phyloP scores from a whole-genome alignment of 2,888 invertebrate species.

The Prosapia bicincta region DNA sequence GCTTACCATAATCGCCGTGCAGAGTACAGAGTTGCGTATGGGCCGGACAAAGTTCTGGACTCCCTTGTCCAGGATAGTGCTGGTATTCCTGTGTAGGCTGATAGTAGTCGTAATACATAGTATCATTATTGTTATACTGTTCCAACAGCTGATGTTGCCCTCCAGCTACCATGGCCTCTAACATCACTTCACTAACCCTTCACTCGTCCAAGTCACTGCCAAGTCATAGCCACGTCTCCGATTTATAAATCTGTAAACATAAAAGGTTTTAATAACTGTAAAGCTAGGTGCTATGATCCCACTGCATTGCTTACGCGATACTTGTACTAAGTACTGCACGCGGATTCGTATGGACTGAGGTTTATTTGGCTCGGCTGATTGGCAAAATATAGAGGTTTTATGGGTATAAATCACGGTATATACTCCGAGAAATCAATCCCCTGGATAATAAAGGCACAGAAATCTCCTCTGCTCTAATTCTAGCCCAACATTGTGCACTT shows the following conservation, averaged over 20 bases:
- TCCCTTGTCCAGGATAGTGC: slow-evolving; percentile 49
- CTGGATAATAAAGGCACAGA: no score
- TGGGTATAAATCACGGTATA: no score
- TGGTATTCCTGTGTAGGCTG: slow-evolving; percentile 51
- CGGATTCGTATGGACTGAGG: no score
- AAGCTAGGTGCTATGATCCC: no score
- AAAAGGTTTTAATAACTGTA: background rate
- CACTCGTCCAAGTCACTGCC: background rate
- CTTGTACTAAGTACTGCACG: no score
- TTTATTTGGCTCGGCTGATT: no score
- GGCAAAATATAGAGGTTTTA: no score
- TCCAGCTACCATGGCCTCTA: slow-evolving; percentile 28
- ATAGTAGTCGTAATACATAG: slow-evolving; percentile 55
- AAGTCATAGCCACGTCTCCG: background rate
- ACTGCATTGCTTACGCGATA: no score
- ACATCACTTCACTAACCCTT: slow-evolving; percentile 13
- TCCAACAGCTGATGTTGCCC: slow-evolving; percentile 26
- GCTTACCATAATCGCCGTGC: slow-evolving; percentile 18
- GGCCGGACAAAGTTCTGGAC: slow-evolving; percentile 55
- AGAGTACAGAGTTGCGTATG: slow-evolving; percentile 16
- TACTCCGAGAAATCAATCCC: no score
- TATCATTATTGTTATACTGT: slow-evolving; percentile 41
- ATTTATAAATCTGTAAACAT: background rate
- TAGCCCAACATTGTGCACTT: no score
- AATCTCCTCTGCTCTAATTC: no score